These are phyloP conservation scores for Brachynemurus nebulosus DNA, from an alignment of 2,888 invertebrate species.

Conservation along the genomic window DNA sequence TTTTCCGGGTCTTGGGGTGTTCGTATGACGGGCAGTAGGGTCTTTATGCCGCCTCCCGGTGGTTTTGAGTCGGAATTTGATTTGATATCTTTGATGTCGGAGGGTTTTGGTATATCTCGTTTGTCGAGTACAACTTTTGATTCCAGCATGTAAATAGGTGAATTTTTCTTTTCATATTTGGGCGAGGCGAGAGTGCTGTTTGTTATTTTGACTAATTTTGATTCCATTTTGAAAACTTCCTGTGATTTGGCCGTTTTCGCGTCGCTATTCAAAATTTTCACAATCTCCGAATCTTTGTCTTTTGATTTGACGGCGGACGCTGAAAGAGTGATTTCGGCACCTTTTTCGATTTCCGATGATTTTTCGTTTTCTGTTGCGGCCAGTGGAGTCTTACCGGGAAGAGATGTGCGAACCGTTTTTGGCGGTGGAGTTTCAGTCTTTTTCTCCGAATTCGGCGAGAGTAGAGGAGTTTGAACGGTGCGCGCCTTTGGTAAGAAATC, in stretches of 20 bases:
- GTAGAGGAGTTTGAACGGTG: neutral
- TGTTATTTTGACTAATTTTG: conserved; percentile 5
- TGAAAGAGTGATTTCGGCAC: neutral
- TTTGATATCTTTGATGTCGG: neutral
- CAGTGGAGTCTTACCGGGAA: conserved; percentile 11
- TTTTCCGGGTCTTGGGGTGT: conserved; percentile 16
- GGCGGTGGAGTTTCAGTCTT: conserved; percentile 6
- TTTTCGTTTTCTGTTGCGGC: conserved; percentile 14
- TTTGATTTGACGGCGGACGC: neutral
- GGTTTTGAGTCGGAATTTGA: conserved; percentile 29
- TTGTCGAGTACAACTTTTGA: neutral
- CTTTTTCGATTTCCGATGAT: conserved; percentile 3
- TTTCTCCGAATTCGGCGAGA: neutral
- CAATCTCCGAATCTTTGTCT: conserved; percentile 26
- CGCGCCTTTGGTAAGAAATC: conserved; percentile 22
- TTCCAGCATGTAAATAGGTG: neutral
- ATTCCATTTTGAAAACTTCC: conserved; percentile 7
- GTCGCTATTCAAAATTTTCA: conserved; percentile 12
- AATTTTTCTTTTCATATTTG: neutral
- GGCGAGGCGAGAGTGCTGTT: neutral
- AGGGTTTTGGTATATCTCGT: neutral
- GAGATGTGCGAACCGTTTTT: conserved; percentile 9
- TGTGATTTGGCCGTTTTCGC: conserved; percentile 12
- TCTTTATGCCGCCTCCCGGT: conserved; percentile 35
- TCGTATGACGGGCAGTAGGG: conserved; percentile 32